Evolutionary conservation across 2,113 vertebrate genomes (phyloP), one percentile per base, ranked within the genome.

Genomic region (Malurus cyaneus): DNA sequence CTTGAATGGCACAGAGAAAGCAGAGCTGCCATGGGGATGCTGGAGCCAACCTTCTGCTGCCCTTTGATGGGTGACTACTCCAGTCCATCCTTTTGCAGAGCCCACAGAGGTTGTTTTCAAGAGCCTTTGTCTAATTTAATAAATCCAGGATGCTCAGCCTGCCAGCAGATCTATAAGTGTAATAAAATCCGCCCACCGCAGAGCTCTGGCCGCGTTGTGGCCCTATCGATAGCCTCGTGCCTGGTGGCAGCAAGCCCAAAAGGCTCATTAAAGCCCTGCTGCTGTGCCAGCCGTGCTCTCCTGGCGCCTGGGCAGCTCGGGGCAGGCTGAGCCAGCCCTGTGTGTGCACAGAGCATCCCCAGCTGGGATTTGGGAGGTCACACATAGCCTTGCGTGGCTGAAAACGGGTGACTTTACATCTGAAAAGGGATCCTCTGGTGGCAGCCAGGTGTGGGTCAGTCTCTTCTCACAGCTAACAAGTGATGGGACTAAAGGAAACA

Each of bases 81-180:
- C 53, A 32, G 29, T 47, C 73, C 39, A 31, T 92, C 66, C 53
- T 76, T 77, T 74, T 49, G 41, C 88, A 73, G 83, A 92, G 86
- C 85, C 46, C 1, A 3, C 42, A 53, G 79, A 94, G 88, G 92
- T 94, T 14, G 2, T 88, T 95, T 80, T 76, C 78, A 66, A 61
- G 80, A 61, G 56, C 88, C 54, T 95, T 88, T 91, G 80, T 95
- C 92, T 94, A 82, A 95, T 95, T 85, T 89, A 89, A 95, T 95
- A 96, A 96, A 94, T 57, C 66, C 66, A 79, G 89, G 81, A 66
- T 49, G 64, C 86, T 95, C 56, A 88, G 91, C 89, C 84, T 91
- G 92, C 89, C 77, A 88, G 89, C 47, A 1, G 18, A 91, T 95
- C 83, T 91, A n/a, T 86, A 92, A 79, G 50, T 78, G 95, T 95